Base-by-base conservation (phyloP, 2,888 invertebrate species). In the Neoascia interrupta region DNA sequence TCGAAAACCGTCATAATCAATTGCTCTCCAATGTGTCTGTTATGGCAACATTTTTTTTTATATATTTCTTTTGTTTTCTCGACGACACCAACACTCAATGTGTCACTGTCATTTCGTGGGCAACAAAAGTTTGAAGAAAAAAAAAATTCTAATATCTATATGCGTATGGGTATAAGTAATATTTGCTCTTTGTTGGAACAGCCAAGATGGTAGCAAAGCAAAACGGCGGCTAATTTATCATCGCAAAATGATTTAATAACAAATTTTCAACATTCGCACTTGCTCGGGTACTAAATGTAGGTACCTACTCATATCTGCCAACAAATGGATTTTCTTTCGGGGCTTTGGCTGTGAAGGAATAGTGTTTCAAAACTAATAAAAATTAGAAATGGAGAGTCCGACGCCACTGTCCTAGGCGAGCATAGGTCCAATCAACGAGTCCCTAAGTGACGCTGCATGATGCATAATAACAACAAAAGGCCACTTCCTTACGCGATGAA, bases 401-500 rank as follows among this genome's bases (percentile, higher is more conserved):
- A n/a, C n/a, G n/a, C n/a, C n/a, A n/a, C n/a, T n/a, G n/a, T n/a
- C n/a, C n/a, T n/a, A n/a, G n/a, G n/a, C n/a, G n/a, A n/a, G n/a
- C n/a, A n/a, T n/a, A n/a, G n/a, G n/a, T n/a, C n/a, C n/a, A n/a
- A n/a, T n/a, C n/a, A n/a, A n/a, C n/a, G n/a, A n/a, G n/a, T n/a
- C n/a, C n/a, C n/a, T n/a, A n/a, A n/a, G n/a, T n/a, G n/a, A n/a
- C n/a, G n/a, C n/a, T n/a, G n/a, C n/a, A n/a, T 63, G 39, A 41
- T 16, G 63, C 15, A 45, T 63, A 56, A 75, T 56, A 75, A 58
- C 51, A 68, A 79, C 72, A 79, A 68, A 79, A 79, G 68, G 63
- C 73, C 49, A 79, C 61, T 79, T 79, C 73, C 79, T 79, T 79
- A 56, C 79, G 73, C 54, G 43, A 73, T 73, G 79, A 73, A 79